phyloP scores from a whole-genome alignment of 1,140 invertebrate genomes.

The Anastatus disparis region DNA sequence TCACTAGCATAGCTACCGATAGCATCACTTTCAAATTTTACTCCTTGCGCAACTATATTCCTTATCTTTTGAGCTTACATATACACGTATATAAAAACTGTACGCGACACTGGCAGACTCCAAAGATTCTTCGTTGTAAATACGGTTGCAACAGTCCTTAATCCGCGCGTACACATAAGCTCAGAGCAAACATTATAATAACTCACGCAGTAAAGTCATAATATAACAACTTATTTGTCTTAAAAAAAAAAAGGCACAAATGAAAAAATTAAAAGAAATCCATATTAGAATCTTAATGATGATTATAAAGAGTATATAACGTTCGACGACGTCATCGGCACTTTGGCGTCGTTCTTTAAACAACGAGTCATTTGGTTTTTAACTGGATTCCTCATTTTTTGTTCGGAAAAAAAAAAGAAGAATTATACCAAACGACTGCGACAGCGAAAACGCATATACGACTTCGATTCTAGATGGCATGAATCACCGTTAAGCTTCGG shows the following conservation, averaged over 20 bases:
- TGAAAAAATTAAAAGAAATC: not conserved
- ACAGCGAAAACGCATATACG: too few relatives aligned
- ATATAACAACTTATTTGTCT: not conserved
- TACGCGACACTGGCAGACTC: not conserved
- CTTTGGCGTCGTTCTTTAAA: not conserved
- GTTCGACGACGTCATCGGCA: slow-evolving; percentile 8
- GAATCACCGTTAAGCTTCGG: too few relatives aligned
- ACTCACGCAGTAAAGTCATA: not conserved
- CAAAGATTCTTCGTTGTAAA: slow-evolving; percentile 41
- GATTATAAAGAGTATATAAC: not conserved
- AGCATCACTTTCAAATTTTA: too few relatives aligned
- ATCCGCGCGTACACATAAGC: slow-evolving; percentile 43
- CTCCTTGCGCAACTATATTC: slow-evolving; percentile 13
- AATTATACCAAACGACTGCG: too few relatives aligned
- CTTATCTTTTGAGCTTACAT: slow-evolving; percentile 17
- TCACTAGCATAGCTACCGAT: too few relatives aligned
- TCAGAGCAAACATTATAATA: not conserved
- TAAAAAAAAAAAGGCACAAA: too few relatives aligned
- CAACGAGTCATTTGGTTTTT: slow-evolving; percentile 11
- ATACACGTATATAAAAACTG: too few relatives aligned
- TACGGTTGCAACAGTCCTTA: slow-evolving; percentile 50
- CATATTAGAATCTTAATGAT: not conserved
- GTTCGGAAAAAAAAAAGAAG: too few relatives aligned
- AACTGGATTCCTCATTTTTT: too few relatives aligned
- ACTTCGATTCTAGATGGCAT: too few relatives aligned